A percentile compares a stretch with the other conserved stretches of the same genome.
Conservation (phyloP, 2,797 vertebrate genomes). For the Salarias fasciatus region DNA sequence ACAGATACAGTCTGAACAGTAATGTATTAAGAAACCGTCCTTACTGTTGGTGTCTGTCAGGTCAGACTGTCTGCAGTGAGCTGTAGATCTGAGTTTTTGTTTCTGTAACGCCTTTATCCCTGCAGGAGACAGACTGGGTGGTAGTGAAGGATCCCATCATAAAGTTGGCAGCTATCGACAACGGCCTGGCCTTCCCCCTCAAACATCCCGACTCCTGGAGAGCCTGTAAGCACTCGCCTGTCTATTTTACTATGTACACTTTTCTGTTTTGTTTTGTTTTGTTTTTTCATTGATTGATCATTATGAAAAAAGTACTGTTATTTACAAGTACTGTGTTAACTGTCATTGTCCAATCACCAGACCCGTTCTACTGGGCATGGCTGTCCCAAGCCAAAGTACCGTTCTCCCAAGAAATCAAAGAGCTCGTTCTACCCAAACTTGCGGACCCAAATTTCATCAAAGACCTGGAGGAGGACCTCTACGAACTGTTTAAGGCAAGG, state of each 20-base stretch:
- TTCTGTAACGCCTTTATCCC: not conserved
- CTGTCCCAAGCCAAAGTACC: conserved; percentile 94
- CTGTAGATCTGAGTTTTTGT: not conserved
- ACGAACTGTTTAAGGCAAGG: conserved; percentile 95
- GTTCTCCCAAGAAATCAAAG: conserved; percentile 96
- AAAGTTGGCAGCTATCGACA: conserved; percentile 97
- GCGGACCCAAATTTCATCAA: conserved; percentile 96
- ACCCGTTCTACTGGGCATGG: conserved; percentile 99
- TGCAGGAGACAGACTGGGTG: conserved; percentile 95
- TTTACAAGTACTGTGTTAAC: not conserved
- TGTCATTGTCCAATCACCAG: conserved; percentile 73
- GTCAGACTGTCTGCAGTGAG: not conserved
- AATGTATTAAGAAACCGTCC: too few species aligned
- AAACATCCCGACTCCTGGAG: conserved; percentile 99
- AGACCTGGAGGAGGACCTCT: conserved; percentile 97
- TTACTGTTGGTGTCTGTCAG: not conserved
- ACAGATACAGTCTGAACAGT: too few species aligned
- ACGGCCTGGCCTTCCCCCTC: conserved; percentile 96
- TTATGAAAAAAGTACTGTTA: not conserved
- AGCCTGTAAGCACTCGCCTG: conserved; percentile 88
- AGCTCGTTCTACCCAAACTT: conserved; percentile 94
- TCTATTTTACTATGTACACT: too few species aligned
- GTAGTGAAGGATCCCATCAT: conserved; percentile 95
- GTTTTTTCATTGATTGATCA: not conserved
- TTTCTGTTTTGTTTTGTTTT: too few species aligned